Evolutionary conservation across 2,888 invertebrate species (phyloP), one percentile per base, ranked within the genome.

Genomic region (Lumbricus terrestris): DNA sequence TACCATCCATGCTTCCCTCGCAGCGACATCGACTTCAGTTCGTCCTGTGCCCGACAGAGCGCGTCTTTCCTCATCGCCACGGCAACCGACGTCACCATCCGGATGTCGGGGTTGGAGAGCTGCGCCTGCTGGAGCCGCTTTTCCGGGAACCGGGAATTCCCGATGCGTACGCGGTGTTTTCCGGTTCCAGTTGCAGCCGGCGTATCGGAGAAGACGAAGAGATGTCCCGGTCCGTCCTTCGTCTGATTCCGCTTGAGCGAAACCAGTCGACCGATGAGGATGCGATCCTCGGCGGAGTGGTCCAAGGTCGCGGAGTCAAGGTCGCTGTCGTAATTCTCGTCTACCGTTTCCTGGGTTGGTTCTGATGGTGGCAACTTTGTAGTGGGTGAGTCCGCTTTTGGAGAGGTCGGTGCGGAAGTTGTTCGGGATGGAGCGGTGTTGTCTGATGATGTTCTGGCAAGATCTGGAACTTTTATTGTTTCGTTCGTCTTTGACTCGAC

Each of bases 271-370:
- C 34, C 29, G 34, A 88, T 42, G 8, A 47, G 42, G 33, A 23
- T 29, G 18, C 37, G 33, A 11, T 42, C 69, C n/a, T 88, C 54
- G 23, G 90, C 42, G 0, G 90, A 90, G 18, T 83, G 89, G 33
- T 90, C 90, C 13, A 40, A 83, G 54, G 90, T 90, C 13, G 90
- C 90, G 0, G 54, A 29, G 82, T 91, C 91, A 0, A 90, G 90
- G 47, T 91, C 91, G 88, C 90, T 90, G 88, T 90, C 90, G 82
- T 91, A 91, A 83, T 89, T 91, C 83, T 90, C 91, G 47, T 83
- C 88, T 35, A 91, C 89, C 29, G n/a, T n/a, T 13, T 29, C 11
- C 69, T n/a, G 29, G n/a, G 4, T n/a, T 6, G 69, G 16, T 1
- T 69, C 69, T 15, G 69, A 69, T 11, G 69, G 69, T 11, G 69